Percentiles rank a stretch among this genome's conserved stretches.
Evolutionary conservation across 2,888 invertebrate species (phyloP).

Genomic region (Gari tellinella): DNA sequence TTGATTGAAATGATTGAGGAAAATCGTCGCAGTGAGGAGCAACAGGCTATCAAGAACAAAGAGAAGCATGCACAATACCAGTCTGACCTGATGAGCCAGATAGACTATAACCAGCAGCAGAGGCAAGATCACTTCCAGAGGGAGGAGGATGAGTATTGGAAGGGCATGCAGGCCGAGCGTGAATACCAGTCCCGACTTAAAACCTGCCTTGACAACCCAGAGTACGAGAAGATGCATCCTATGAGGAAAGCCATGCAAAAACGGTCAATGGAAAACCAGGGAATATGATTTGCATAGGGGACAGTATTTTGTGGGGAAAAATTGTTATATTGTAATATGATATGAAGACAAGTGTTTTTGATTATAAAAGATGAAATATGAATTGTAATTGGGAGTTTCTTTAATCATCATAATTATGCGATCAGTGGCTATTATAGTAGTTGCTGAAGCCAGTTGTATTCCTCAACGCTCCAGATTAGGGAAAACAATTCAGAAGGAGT

Average conservation of each 20-base stretch:
- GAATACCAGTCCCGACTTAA: conserved; percentile 80
- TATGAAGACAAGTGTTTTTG: too few species aligned
- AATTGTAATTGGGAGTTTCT: too few species aligned
- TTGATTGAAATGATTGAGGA: conserved; percentile 76
- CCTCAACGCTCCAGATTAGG: too few species aligned
- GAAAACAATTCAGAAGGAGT: too few species aligned
- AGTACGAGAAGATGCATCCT: conserved; percentile 80
- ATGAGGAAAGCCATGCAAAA: conserved; percentile 71
- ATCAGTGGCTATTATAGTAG: too few species aligned
- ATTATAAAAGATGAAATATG: too few species aligned
- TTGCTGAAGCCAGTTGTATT: too few species aligned
- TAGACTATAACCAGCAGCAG: conserved; percentile 76
- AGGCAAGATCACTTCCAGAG: conserved; percentile 71
- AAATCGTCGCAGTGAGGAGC: conserved; percentile 77
- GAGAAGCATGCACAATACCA: conserved; percentile 73
- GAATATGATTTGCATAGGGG: too few species aligned
- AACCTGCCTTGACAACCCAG: conserved; percentile 76
- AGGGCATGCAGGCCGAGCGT: conserved; percentile 79
- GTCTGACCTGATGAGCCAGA: conserved; percentile 80
- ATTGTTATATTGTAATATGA: too few species aligned
- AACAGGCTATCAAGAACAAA: conserved; percentile 66
- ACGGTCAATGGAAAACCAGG: conserved; percentile 16
- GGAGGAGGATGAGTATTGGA: conserved; percentile 71
- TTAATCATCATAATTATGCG: too few species aligned
- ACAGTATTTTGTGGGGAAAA: too few species aligned